Evolutionary conservation across 2,797 vertebrate species (phyloP).

Genomic region (Platyrinchus mystaceus): DNA sequence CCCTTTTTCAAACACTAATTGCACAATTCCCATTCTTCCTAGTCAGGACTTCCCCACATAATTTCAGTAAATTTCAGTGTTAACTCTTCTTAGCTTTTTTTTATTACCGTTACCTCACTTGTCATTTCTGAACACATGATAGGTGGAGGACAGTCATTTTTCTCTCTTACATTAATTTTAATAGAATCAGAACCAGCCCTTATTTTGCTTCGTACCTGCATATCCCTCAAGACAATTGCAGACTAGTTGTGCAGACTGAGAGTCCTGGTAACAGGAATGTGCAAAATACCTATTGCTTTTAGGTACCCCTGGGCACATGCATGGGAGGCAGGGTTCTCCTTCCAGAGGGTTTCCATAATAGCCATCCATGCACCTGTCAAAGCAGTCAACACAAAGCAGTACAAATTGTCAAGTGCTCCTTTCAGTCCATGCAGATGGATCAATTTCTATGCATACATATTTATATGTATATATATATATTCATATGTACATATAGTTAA

Average conservation of each 20-base stretch:
- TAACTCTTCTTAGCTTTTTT: neutral
- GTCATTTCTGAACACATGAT: neutral
- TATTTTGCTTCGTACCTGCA: conserved; percentile 73
- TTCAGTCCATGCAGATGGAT: neutral
- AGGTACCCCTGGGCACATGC: conserved; percentile 81
- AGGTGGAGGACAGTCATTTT: neutral
- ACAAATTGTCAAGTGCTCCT: neutral
- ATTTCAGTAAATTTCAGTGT: neutral
- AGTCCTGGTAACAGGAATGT: conserved; percentile 79
- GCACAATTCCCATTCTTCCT: neutral
- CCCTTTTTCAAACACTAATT: neutral
- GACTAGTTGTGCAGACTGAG: conserved; percentile 67
- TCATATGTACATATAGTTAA: neutral
- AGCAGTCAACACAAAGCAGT: neutral
- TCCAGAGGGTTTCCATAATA: conserved; percentile 81
- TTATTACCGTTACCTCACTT: neutral
- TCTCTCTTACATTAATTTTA: neutral
- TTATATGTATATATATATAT: neutral
- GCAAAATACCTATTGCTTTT: conserved; percentile 83
- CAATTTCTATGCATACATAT: neutral
- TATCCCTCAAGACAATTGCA: conserved; percentile 83
- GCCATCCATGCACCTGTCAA: conserved; percentile 82
- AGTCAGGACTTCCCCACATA: neutral
- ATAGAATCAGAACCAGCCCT: neutral
- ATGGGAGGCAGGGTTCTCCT: conserved; percentile 79